These are phyloP conservation scores for Sebastes fasciatus DNA, from an alignment of 2,113 vertebrate species.

Conservation along the genomic window DNA sequence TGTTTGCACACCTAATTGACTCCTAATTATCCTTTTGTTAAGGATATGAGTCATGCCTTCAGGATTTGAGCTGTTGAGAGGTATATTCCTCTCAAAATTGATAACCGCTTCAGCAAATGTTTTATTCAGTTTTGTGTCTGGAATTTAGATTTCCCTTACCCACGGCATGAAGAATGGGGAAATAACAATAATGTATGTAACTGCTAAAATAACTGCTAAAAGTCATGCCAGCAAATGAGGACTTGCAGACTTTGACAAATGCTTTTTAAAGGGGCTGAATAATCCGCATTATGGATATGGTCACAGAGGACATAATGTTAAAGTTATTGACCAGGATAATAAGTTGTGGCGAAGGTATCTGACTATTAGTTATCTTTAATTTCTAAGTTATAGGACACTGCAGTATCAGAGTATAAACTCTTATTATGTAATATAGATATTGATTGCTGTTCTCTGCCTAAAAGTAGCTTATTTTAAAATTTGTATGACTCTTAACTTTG, in stretches of 20 bases:
- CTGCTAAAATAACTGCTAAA: not conserved
- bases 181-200: constrained; percentile 3
- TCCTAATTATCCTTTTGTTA: constrained; percentile 51
- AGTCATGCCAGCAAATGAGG: not conserved
- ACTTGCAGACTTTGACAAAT: constrained; percentile 1
- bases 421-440: not conserved
- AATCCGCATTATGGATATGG: not conserved
- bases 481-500: not conserved
- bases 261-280: not conserved
- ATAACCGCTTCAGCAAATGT: not conserved
- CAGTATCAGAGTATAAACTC: not conserved
- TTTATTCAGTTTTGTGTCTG: not conserved
- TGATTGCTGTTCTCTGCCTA: not conserved
- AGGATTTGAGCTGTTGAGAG: constrained; percentile 5
- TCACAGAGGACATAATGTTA: not conserved
- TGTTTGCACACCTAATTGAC: constrained; percentile 61
- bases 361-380: not conserved
- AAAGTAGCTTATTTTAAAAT: not conserved
- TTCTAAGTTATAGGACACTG: not conserved
- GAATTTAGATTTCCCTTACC: not conserved
- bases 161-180: not conserved
- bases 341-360: not conserved
- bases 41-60: constrained; percentile 26
- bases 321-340: not conserved
- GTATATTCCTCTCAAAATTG: not conserved